Base-by-base conservation (phyloP, 2,797 vertebrate genomes). In the Poecilia wingei region DNA sequence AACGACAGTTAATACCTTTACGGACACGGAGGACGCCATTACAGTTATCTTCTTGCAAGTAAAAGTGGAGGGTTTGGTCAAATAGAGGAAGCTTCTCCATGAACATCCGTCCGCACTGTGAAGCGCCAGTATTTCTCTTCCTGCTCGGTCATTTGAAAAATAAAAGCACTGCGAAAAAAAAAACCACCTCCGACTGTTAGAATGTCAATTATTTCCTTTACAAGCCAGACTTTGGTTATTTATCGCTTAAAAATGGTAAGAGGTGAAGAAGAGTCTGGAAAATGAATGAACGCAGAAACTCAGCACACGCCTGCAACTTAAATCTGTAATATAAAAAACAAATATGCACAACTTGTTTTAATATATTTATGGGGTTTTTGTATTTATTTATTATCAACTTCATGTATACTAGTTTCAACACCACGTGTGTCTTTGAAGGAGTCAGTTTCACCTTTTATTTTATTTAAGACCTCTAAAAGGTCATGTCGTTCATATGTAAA, bases 1-100 rank as follows among this genome's bases (percentile, higher is more conserved):
- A 36, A 4, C 3, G 16, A 2, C 12, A 16, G 3, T 51, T 6
- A 33, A 85, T 93, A 95, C 95, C 95, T 95, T 95, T 39, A 94
- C 82, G 18, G 91, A 80, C 6, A 74, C 33, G 0, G 77, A 9
- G 3, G 92, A 92, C 33, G 93, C 85, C 95, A 95, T 95, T n/a
- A 0, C 45, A 55, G 51, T 3, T 39, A 0, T 45, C 0, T 77
- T 55, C 1, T 74, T 47, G 36, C 0, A 16, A 61, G 7, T 41
- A 14, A 59, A 79, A 75, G 31, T 4, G 64, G 39, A 14, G 71
- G 31, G 72, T 49, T 43, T 55, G 3, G 2, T 13, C 1, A 82
- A 84, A 76, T 53, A 31, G 49, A 39, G 12, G 51, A 77, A 3
- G 22, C 2, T 75, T 45, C 43, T 2, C 2, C 41, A 7, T 13